Conservation (phyloP, 1,140 invertebrate genomes). For the Cylas formicarius region DNA sequence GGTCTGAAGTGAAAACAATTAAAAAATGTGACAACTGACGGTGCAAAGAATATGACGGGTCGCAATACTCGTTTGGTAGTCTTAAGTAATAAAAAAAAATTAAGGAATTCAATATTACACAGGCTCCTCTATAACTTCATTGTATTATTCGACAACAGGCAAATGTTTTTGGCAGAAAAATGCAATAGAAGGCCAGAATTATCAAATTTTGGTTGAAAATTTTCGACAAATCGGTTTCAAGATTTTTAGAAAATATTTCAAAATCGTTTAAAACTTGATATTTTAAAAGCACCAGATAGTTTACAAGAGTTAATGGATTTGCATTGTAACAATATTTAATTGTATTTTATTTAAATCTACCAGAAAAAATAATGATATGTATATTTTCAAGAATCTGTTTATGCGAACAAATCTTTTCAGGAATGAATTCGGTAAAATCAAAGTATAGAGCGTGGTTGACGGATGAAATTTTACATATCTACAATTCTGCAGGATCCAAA, state of each 20-base stretch:
- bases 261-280: too few species aligned
- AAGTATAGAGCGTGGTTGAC: conserved; percentile 6
- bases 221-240: too few species aligned
- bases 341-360: conserved; percentile 9
- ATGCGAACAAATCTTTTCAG: conserved; percentile 18
- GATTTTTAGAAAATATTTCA: too few species aligned
- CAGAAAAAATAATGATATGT: conserved; percentile 4
- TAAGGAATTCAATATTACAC: conserved; percentile 1
- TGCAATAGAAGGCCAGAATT: background rate
- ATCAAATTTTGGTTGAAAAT: too few species aligned
- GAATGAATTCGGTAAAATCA: conserved; percentile 1
- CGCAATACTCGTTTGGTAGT: conserved; percentile 11
- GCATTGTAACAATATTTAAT: conserved; percentile 8
- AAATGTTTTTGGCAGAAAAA: conserved; percentile 10
- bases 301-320: conserved; percentile 3
- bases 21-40: conserved; percentile 5
- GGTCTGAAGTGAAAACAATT: conserved; percentile 14
- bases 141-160: conserved; percentile 18
- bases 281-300: too few species aligned
- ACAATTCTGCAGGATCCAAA: too few species aligned
- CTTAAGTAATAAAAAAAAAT: conserved; percentile 8
- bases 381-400: conserved; percentile 15
- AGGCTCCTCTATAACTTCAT: conserved; percentile 9
- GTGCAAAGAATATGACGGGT: too few species aligned
- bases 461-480: conserved; percentile 11